A percentile compares a stretch with the other conserved stretches of the same genome.
Evolutionary conservation across 1,140 invertebrate species (phyloP).

Genomic region (Ceratitis capitata): DNA sequence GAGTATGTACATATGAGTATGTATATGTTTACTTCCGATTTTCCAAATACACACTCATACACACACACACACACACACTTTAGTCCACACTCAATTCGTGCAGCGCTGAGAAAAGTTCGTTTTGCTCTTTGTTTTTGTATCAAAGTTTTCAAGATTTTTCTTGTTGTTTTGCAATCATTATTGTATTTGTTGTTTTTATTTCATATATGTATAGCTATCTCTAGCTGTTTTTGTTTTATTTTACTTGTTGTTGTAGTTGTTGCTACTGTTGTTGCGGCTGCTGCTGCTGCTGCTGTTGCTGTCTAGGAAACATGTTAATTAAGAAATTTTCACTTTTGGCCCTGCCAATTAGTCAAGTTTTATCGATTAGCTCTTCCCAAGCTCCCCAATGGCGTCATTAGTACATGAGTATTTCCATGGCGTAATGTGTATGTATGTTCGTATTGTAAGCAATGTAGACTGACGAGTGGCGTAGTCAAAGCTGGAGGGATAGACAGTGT

Average conservation of each 20-base stretch:
- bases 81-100: background rate
- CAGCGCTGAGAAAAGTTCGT: background rate
- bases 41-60: conserved; percentile 28
- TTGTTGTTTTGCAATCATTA: background rate
- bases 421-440: background rate
- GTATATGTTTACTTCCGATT: background rate
- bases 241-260: background rate
- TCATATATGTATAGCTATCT: too few species aligned
- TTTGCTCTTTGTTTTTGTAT: background rate
- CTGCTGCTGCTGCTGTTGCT: background rate
- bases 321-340: conserved; percentile 37
- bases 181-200: background rate
- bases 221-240: background rate
- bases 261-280: background rate
- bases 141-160: conserved; percentile 15
- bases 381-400: conserved; percentile 3
- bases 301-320: conserved; percentile 38
- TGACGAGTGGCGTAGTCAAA: background rate
- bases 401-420: background rate
- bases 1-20: background rate
- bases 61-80: conserved; percentile 22
- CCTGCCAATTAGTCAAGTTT: conserved; percentile 37
- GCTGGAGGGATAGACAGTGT: too few species aligned
- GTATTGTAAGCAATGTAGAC: too few species aligned
- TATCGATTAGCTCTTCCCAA: conserved; percentile 36